Evolutionary conservation across 35 echinoderm and acorn worm genomes (phyloP).

Genomic region (Apostichopus californicus): DNA sequence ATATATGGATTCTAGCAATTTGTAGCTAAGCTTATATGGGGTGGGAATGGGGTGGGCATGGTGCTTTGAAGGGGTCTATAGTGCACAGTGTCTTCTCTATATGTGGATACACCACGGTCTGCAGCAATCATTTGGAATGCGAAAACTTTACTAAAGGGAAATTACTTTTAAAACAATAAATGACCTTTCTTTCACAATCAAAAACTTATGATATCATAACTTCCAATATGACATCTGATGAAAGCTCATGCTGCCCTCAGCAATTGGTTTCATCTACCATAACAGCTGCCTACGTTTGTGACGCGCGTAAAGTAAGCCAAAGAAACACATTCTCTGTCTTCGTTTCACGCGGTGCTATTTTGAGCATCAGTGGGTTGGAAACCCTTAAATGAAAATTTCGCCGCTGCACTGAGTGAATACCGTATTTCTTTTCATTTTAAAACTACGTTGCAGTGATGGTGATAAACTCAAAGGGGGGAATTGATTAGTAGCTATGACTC

Average conservation of each 20-base stretch:
- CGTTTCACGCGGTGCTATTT: constrained; percentile 5
- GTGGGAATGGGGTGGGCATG: too few species aligned
- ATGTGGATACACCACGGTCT: too few species aligned
- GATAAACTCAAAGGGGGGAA: not conserved
- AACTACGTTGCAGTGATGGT: not conserved
- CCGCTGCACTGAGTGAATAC: not conserved
- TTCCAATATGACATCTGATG: too few species aligned
- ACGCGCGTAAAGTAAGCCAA: not conserved
- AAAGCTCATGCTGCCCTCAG: not conserved
- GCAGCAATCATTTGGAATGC: too few species aligned
- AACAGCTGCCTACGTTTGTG: not conserved
- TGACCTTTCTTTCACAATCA: too few species aligned
- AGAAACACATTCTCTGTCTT: not conserved
- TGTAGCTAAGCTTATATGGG: too few species aligned
- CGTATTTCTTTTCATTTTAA: not conserved
- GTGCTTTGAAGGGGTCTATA: too few species aligned
- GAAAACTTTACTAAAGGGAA: too few species aligned
- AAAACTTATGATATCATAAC: too few species aligned
- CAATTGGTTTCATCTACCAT: not conserved
- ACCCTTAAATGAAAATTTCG: not conserved
- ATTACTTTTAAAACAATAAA: too few species aligned
- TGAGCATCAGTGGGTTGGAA: not conserved
- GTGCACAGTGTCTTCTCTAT: too few species aligned
- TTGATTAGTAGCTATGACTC: constrained; percentile 39
- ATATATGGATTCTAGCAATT: too few species aligned